These are phyloP conservation scores for Acipenser oxyrinchus DNA, from an alignment of 2,797 vertebrate species.

Conservation along the genomic window DNA sequence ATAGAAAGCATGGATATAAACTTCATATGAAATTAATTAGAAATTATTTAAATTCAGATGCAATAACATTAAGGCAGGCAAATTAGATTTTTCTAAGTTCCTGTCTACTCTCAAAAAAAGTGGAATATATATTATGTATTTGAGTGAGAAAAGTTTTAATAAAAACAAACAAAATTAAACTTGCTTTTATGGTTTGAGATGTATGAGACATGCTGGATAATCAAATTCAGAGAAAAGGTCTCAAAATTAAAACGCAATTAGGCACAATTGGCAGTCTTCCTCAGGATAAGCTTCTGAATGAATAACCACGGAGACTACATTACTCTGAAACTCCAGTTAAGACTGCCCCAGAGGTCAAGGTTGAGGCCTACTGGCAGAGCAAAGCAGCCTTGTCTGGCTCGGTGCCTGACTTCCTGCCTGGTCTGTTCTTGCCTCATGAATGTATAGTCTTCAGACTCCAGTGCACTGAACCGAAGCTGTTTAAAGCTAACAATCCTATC, in stretches of 20 bases:
- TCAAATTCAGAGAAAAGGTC: conserved; percentile 23
- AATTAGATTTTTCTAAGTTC: too few species aligned
- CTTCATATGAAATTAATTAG: too few species aligned
- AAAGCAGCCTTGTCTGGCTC: conserved; percentile 54
- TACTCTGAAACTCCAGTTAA: conserved; percentile 35
- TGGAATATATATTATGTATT: too few species aligned
- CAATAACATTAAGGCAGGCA: too few species aligned
- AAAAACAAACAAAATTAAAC: too few species aligned
- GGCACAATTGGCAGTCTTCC: conserved; percentile 44
- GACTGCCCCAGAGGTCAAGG: conserved; percentile 45
- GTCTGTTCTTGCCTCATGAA: conserved; percentile 48
- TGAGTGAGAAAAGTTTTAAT: too few species aligned
- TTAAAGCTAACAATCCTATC: conserved; percentile 68
- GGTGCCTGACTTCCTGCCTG: conserved; percentile 41
- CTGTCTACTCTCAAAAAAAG: too few species aligned
- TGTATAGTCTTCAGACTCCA: conserved; percentile 46
- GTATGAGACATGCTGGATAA: too few species aligned
- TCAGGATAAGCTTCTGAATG: conserved; percentile 29
- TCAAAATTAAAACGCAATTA: conserved; percentile 54
- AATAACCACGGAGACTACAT: conserved; percentile 32
- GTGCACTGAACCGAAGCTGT: conserved; percentile 63
- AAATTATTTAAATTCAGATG: too few species aligned
- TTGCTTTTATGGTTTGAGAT: too few species aligned
- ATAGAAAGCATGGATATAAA: too few species aligned
- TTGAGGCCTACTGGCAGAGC: conserved; percentile 44